These are phyloP conservation scores for Patella ulyssiponensis DNA, from an alignment of 2,888 invertebrate species.

Conservation along the genomic window DNA sequence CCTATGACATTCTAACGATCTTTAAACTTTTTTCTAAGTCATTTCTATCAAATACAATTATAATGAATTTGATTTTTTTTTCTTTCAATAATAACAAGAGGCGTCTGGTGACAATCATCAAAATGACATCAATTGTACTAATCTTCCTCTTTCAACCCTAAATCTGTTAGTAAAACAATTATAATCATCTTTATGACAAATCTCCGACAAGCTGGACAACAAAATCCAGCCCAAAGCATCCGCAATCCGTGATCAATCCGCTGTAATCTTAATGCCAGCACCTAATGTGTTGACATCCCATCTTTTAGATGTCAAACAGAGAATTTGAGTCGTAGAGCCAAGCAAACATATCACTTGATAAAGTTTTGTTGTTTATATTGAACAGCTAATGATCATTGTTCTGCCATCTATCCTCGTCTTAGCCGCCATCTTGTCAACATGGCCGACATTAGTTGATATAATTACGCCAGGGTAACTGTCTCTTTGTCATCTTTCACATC, in stretches of 20 bases:
- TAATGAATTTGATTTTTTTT: too few species aligned
- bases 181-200: constrained; percentile 7
- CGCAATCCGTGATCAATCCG: background rate
- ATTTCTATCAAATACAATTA: too few species aligned
- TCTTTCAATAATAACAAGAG: too few species aligned
- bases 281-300: constrained; percentile 12
- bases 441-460: constrained; percentile 9
- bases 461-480: background rate
- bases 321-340: background rate
- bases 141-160: background rate
- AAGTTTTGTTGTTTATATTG: background rate
- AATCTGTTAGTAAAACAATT: constrained; percentile 11
- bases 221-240: constrained; percentile 1
- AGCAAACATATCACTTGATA: constrained; percentile 8
- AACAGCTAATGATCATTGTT: constrained; percentile 3
- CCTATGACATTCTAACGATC: too few species aligned
- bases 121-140: constrained; percentile 9
- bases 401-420: background rate
- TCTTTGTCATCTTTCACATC: constrained; percentile 9
- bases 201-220: constrained; percentile 5
- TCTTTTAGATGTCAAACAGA: constrained; percentile 5
- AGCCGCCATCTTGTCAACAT: constrained; percentile 7
- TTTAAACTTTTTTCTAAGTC: too few species aligned
- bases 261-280: background rate
- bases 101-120: background rate